These are phyloP conservation scores for Dasysyrphus albostriatus DNA, from an alignment of 2,888 invertebrate genomes.

Conservation along the genomic window DNA sequence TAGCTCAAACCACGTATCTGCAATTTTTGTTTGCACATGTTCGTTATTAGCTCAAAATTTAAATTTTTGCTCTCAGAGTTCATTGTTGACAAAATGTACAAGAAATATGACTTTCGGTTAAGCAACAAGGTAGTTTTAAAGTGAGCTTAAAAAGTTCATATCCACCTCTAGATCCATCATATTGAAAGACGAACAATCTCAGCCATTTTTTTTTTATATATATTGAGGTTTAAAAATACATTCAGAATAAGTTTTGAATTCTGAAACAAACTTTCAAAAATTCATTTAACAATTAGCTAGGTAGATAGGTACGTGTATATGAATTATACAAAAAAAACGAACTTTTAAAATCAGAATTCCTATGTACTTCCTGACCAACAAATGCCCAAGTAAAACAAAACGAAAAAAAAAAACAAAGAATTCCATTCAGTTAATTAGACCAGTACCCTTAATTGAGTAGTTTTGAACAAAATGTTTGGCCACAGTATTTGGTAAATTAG, in stretches of 20 bases:
- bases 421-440: slow-evolving; percentile 32
- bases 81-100: too few species aligned
- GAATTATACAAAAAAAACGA: background rate
- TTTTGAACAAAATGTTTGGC: slow-evolving; percentile 43
- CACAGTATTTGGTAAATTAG: slow-evolving; percentile 41
- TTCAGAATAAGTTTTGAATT: background rate
- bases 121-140: too few species aligned
- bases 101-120: too few species aligned
- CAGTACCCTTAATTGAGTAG: slow-evolving; percentile 42
- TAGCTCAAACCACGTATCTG: too few species aligned
- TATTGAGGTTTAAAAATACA: too few species aligned
- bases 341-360: background rate
- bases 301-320: background rate
- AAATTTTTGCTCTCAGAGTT: too few species aligned
- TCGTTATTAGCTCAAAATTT: too few species aligned
- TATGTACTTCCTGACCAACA: slow-evolving; percentile 5
- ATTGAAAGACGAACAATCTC: too few species aligned
- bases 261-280: background rate
- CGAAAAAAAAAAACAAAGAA: slow-evolving; percentile 11
- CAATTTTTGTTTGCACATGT: too few species aligned
- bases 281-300: background rate
- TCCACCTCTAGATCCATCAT: too few species aligned
- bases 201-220: too few species aligned
- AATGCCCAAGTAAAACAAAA: slow-evolving; percentile 11
- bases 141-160: too few species aligned